phyloP scores from a whole-genome alignment of 2,797 vertebrate genomes.

The Tenualosa thibaudeaui region DNA sequence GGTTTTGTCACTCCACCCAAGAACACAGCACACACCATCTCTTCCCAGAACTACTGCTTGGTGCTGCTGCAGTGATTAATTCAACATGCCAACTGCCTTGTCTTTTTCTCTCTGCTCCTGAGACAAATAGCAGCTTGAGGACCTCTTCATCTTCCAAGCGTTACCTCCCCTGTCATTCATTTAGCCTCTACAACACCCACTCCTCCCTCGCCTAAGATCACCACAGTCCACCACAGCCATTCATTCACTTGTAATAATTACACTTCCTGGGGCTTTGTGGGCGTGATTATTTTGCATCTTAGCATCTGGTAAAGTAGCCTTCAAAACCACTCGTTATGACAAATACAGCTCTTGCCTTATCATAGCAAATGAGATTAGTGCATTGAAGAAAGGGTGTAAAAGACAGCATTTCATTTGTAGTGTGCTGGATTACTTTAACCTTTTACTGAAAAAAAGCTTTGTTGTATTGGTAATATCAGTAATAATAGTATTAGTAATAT shows the following conservation, averaged over 20 bases:
- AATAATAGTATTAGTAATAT: not conserved
- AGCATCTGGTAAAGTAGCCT: not conserved
- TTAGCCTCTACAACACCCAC: not conserved
- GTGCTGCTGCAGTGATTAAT: slow-evolving; percentile 8
- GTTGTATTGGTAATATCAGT: too few relatives aligned
- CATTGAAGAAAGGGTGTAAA: not conserved
- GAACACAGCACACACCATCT: not conserved
- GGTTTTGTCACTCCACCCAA: not conserved
- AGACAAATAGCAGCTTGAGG: slow-evolving; percentile 6
- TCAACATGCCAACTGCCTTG: not conserved
- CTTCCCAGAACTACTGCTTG: not conserved
- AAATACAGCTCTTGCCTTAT: not conserved
- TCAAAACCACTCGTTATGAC: not conserved
- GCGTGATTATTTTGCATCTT: not conserved
- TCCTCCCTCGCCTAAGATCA: not conserved
- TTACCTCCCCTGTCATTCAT: not conserved
- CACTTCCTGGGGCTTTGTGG: not conserved
- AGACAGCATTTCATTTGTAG: not conserved
- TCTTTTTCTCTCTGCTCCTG: not conserved
- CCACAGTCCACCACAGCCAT: not conserved
- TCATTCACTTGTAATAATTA: not conserved
- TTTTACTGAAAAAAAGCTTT: not conserved
- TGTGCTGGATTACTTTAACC: not conserved
- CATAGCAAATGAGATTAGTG: not conserved
- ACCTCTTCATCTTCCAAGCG: not conserved